Percentiles rank a stretch among this genome's conserved stretches.
Conservation (phyloP, 2,113 vertebrate genomes). For the Terrapene triunguis region DNA sequence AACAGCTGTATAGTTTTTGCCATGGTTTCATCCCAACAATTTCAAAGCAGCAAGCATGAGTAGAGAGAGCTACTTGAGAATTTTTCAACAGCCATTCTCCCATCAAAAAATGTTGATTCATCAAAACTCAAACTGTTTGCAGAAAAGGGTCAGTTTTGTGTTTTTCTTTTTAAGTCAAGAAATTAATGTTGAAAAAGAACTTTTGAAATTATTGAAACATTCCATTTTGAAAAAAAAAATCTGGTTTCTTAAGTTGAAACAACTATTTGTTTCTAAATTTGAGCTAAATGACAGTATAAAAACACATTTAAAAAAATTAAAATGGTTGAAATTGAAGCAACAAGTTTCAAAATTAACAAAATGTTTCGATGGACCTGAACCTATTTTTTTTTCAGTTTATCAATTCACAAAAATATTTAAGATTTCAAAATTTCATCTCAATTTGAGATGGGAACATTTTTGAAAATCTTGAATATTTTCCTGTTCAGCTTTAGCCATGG, state of each 20-base stretch:
- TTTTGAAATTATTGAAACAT: background rate
- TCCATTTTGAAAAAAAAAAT: background rate
- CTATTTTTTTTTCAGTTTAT: background rate
- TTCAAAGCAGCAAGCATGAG: slow-evolving; percentile 47
- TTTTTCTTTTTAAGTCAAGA: background rate
- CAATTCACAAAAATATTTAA: background rate
- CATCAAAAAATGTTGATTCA: background rate
- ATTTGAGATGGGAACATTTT: background rate
- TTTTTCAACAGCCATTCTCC: background rate
- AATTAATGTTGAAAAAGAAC: background rate
- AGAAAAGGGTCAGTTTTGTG: background rate
- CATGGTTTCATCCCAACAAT: slow-evolving; percentile 19
- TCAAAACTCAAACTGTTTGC: background rate
- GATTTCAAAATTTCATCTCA: background rate
- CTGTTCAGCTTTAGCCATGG: background rate
- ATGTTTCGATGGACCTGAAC: background rate
- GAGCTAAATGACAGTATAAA: background rate
- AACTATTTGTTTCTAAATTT: background rate
- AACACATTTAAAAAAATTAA: background rate
- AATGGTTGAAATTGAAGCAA: background rate
- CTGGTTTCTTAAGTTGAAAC: background rate
- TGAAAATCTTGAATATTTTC: background rate
- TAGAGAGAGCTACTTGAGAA: background rate
- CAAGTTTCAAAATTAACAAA: background rate
- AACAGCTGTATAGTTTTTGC: slow-evolving; percentile 62